A percentile compares a stretch with the other conserved stretches of the same genome.
These are phyloP conservation scores for Pomacea canaliculata DNA, from an alignment of 2,888 invertebrate species.

Conservation along the genomic window DNA sequence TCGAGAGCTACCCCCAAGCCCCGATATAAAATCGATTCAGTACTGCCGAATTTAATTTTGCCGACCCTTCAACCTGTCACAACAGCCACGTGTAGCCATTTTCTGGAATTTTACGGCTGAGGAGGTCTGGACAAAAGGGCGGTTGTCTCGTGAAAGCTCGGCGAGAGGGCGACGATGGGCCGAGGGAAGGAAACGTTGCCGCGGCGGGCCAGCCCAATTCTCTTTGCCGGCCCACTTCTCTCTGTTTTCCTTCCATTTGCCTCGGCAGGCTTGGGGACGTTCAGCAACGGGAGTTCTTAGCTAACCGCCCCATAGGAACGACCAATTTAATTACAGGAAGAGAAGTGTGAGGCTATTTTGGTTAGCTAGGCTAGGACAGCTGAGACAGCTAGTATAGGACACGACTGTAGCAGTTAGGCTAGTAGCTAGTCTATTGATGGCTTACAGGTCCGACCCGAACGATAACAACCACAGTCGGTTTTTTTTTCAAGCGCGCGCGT, in stretches of 20 bases:
- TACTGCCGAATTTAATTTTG: slow-evolving; percentile 19
- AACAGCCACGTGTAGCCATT: slow-evolving; percentile 25
- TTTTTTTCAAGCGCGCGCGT: too few relatives aligned
- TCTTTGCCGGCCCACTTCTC: neutral
- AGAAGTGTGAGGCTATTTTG: too few relatives aligned
- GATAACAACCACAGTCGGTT: too few relatives aligned
- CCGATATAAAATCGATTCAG: slow-evolving; percentile 6
- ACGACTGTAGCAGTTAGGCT: too few relatives aligned
- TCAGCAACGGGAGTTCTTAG: neutral
- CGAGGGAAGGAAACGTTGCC: neutral
- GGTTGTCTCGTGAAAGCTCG: neutral
- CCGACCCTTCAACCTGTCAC: slow-evolving; percentile 9
- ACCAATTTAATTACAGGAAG: too few relatives aligned
- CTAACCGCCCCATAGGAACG: too few relatives aligned
- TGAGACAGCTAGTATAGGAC: too few relatives aligned
- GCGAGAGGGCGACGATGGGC: neutral
- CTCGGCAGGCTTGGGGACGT: neutral
- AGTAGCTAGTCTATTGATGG: too few relatives aligned
- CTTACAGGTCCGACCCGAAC: too few relatives aligned
- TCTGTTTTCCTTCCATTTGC: slow-evolving; percentile 2
- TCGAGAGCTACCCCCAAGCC: too few relatives aligned
- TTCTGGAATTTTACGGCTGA: slow-evolving; percentile 13
- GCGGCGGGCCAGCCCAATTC: neutral
- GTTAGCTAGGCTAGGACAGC: too few relatives aligned
- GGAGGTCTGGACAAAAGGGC: neutral